Conservation (phyloP, 2,888 invertebrate species). For the Thymelicus sylvestris region DNA sequence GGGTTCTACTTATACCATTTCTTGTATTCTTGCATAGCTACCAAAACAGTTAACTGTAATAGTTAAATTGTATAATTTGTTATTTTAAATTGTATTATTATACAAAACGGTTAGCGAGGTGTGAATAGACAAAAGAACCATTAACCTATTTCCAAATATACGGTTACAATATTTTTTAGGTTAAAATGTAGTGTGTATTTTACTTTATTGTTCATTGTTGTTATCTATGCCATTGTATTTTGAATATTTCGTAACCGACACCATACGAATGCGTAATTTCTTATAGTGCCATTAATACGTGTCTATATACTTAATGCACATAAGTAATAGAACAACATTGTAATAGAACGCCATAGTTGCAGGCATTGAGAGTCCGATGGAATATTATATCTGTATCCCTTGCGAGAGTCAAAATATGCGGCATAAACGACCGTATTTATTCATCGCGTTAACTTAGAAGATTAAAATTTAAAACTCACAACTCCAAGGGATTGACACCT, state of each 20-base stretch:
- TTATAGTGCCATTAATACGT: not conserved
- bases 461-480: too few relatives aligned
- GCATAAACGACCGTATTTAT: too few relatives aligned
- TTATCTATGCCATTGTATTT: constrained; percentile 17
- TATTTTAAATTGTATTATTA: constrained; percentile 40
- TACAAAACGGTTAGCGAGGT: constrained; percentile 47
- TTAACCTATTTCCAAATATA: constrained; percentile 25
- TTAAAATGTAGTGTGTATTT: not conserved
- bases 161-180: constrained; percentile 26
- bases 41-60: constrained; percentile 1
- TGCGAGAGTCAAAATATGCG: too few relatives aligned
- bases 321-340: too few relatives aligned
- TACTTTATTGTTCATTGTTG: constrained; percentile 21
- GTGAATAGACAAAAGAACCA: constrained; percentile 49
- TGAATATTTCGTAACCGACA: constrained; percentile 9
- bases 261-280: not conserved
- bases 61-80: constrained; percentile 9
- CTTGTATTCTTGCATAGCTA: not conserved
- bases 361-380: too few relatives aligned
- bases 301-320: too few relatives aligned
- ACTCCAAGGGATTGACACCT: too few relatives aligned
- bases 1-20: too few relatives aligned
- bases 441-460: too few relatives aligned
- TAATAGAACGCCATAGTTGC: too few relatives aligned
- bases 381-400: too few relatives aligned